phyloP scores from a whole-genome alignment of 2,797 vertebrate genomes.

The Decapterus maruadsi region DNA sequence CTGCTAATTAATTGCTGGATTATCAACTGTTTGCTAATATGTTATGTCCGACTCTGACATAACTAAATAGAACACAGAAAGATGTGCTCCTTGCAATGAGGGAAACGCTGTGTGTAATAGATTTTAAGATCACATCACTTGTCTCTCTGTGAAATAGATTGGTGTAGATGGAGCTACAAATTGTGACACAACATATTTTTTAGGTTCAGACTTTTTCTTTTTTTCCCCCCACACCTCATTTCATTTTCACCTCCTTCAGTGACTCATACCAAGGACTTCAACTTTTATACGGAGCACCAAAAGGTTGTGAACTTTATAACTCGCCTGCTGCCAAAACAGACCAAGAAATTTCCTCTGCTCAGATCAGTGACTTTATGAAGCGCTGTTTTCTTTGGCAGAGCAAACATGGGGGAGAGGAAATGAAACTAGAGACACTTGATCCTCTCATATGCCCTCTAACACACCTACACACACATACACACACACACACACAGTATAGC shows the following conservation, averaged over 20 bases:
- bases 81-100: background rate
- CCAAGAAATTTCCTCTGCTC: constrained; percentile 43
- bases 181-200: background rate
- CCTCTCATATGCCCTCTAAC: constrained; percentile 47
- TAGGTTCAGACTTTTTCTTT: background rate
- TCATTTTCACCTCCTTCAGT: constrained; percentile 5
- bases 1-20: background rate
- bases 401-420: constrained; percentile 70
- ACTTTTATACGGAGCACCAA: background rate
- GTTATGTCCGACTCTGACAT: background rate
- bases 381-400: constrained; percentile 70
- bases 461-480: constrained; percentile 25
- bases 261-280: background rate
- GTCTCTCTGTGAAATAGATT: background rate
- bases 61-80: background rate
- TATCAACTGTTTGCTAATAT: background rate
- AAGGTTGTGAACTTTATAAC: constrained; percentile 34
- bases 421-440: constrained; percentile 74
- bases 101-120: no score
- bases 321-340: constrained; percentile 40
- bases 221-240: background rate
- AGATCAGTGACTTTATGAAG: constrained; percentile 67
- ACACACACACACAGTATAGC: constrained; percentile 4
- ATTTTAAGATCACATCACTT: background rate
- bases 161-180: background rate